Evolutionary conservation across 2,113 vertebrate genomes (phyloP).

Genomic region (Stomatorhinus ivindoensis): DNA sequence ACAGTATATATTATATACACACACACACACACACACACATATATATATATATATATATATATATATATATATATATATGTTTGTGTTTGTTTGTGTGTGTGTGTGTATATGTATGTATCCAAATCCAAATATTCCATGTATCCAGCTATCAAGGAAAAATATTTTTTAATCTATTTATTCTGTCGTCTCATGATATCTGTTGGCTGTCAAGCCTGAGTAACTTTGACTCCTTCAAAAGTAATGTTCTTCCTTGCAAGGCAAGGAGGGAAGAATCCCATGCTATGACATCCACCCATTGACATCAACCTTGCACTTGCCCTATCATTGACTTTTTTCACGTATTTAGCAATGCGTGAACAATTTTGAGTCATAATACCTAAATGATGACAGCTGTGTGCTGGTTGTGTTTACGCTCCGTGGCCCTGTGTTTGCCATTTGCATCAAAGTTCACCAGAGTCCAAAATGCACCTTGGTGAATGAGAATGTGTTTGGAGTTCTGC

Average conservation of each 20-base stretch:
- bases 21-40: too few species aligned
- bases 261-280: neutral
- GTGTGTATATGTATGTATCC: too few species aligned
- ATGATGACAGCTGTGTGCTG: neutral
- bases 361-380: neutral
- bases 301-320: neutral
- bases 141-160: too few species aligned
- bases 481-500: neutral
- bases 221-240: neutral
- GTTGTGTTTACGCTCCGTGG: neutral
- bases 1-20: too few species aligned
- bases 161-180: too few species aligned
- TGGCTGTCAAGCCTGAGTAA: neutral
- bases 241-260: neutral
- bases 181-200: neutral
- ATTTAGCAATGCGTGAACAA: neutral
- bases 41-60: too few species aligned
- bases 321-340: neutral
- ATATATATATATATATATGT: too few species aligned
- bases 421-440: neutral
- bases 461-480: neutral
- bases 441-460: neutral
- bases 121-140: too few species aligned
- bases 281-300: neutral
- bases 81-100: too few species aligned